Evolutionary conservation across 1,140 invertebrate species (phyloP).

Genomic region (Dendroctonus ponderosae): DNA sequence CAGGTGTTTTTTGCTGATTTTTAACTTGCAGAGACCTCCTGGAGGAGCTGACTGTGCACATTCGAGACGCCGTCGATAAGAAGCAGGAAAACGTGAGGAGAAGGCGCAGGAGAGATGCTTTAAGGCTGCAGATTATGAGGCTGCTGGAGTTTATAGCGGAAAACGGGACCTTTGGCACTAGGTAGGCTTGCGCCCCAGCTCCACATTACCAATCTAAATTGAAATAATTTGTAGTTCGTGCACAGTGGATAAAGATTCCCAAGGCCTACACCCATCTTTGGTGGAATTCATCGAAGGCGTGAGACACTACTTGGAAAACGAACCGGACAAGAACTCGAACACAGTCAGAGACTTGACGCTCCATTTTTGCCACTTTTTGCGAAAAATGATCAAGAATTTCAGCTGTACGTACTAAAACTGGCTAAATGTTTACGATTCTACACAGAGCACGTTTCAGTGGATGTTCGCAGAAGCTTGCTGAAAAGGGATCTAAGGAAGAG

Average conservation of each 20-base stretch:
- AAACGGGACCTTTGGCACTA: conserved; percentile 82
- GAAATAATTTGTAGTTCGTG: conserved; percentile 61
- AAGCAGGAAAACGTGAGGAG: conserved; percentile 96
- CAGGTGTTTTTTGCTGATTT: not conserved
- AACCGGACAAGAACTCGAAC: conserved; percentile 83
- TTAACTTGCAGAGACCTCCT: conserved; percentile 78
- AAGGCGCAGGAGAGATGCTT: conserved; percentile 81
- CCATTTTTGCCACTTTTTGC: conserved; percentile 92
- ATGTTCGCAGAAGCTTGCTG: conserved; percentile 79
- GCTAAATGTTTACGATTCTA: not conserved
- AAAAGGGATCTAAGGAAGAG: conserved; percentile 83
- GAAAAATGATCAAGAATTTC: conserved; percentile 91
- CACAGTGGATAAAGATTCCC: conserved; percentile 79
- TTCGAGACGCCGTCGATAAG: conserved; percentile 94
- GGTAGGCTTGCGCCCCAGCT: not conserved
- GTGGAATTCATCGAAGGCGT: conserved; percentile 96
- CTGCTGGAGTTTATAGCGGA: conserved; percentile 91
- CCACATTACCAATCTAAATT: not conserved
- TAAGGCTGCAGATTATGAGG: conserved; percentile 87
- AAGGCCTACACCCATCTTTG: conserved; percentile 80
- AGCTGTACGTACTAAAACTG: conserved; percentile 63
- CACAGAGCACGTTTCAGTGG: conserved; percentile 64
- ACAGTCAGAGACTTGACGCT: conserved; percentile 81
- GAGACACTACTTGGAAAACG: conserved; percentile 84
- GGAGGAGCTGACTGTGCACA: conserved; percentile 88